Evolutionary conservation across 2,113 vertebrate genomes (phyloP).

Genomic region (Mesocricetus auratus): DNA sequence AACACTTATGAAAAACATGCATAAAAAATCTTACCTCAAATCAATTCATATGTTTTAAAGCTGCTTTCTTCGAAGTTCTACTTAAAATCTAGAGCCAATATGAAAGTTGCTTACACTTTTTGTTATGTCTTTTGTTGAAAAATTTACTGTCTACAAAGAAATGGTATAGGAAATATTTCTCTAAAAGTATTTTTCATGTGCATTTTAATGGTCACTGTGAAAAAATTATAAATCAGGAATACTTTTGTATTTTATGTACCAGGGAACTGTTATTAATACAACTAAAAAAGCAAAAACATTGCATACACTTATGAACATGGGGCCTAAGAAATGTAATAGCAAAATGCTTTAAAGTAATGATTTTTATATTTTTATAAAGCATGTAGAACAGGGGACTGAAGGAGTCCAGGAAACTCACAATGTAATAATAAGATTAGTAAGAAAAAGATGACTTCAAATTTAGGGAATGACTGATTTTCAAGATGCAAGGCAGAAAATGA

Average conservation of each 20-base stretch:
- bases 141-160: slow-evolving; percentile 25
- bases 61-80: not conserved
- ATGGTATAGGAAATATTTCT: not conserved
- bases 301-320: not conserved
- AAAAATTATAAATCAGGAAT: not conserved
- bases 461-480: not conserved
- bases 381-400: not conserved
- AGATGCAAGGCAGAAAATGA: not conserved
- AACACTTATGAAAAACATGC: not conserved
- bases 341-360: slow-evolving; percentile 53
- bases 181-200: slow-evolving; percentile 9
- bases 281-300: not conserved
- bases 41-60: not conserved
- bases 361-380: not conserved
- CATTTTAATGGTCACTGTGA: not conserved
- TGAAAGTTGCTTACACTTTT: not conserved
- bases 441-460: not conserved
- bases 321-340: slow-evolving; percentile 15
- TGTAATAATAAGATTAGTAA: not conserved
- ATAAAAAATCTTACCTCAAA: not conserved
- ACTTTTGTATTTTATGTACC: slow-evolving; percentile 26
- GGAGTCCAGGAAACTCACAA: not conserved
- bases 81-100: not conserved
- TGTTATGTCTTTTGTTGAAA: slow-evolving; percentile 5
- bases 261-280: not conserved